Base-by-base conservation (phyloP, 2,113 vertebrate genomes). In the Salvelinus namaycush region DNA sequence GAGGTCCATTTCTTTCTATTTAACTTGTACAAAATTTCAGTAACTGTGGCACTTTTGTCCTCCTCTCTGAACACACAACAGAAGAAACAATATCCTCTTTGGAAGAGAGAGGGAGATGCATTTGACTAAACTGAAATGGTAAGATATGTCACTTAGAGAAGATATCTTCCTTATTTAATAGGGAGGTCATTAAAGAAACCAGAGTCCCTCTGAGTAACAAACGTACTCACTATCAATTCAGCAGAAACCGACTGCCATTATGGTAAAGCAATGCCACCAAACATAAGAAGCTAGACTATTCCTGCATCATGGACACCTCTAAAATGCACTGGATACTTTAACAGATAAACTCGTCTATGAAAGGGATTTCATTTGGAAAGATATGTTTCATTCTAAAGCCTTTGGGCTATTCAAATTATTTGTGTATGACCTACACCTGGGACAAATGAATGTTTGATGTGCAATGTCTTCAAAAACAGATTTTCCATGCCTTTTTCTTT, bases 361-460 rank as follows among this genome's bases (percentile, higher is more conserved):
- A 77, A 26, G 5, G 6, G 16, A 26, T 49, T 48, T 70, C 1
- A 39, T 80, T 79, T 66, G 78, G 34, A 79, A 77, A 73, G 73
- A 13, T 34, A 73, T 78, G 51, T 68, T 54, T 26, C 66, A 80
- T 79, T 79, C 80, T 79, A 73, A 71, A 81, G 77, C 79, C 75
- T 44, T 73, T 16, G 34, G 69, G 48, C 74, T 20, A 51, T 68
- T 78, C 65, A 72, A 65, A 65, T 27, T 13, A 39, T n/a, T 65
- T 27, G 5, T 64, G 68, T 49, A 24, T 48, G 16, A 44, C 27
- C 68, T 44, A 70, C 68, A n/a, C 13, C 16, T 70, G 22, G 26
- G 18, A 72, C 48, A 27, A 24, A 13, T 24, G 0, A 13, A 6
- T 13, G 31, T 75, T 66, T 65, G 16, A 66, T 66, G 64, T 66